These are phyloP conservation scores for Trisateles emortualis DNA, from an alignment of 2,888 invertebrate genomes.

Conservation along the genomic window DNA sequence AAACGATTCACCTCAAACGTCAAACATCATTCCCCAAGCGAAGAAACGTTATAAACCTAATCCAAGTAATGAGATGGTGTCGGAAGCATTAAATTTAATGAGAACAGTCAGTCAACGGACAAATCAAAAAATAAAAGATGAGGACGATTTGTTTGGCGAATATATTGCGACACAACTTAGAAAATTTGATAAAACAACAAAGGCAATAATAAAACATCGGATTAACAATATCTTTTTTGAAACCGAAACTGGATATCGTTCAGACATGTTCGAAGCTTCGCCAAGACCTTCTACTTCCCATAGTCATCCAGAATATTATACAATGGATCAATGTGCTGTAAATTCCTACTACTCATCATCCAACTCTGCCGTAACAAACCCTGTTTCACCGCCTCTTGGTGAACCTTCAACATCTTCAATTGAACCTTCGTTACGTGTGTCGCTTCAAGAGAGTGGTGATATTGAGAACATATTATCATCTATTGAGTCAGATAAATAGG, in stretches of 20 bases:
- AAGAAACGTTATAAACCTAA: constrained; percentile 33
- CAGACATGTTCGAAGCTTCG: neutral
- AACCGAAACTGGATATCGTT: neutral
- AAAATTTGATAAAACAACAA: neutral
- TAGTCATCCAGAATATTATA: constrained; percentile 25
- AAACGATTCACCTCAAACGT: constrained; percentile 28
- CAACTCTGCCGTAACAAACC: no score
- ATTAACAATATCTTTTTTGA: neutral
- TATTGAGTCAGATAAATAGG: no score
- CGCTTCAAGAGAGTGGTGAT: no score
- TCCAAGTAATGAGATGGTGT: constrained; percentile 27
- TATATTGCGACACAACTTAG: neutral
- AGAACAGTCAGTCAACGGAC: constrained; percentile 30
- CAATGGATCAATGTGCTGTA: neutral
- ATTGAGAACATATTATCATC: no score
- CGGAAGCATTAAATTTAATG: constrained; percentile 34
- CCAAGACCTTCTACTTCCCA: constrained; percentile 4
- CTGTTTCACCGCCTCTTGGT: no score
- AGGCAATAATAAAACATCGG: neutral
- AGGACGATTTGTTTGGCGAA: constrained; percentile 27
- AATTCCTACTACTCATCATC: neutral
- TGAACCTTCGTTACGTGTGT: no score
- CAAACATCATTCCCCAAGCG: constrained; percentile 12
- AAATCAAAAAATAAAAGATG: constrained; percentile 32
- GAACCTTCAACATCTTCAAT: no score